Percentiles rank a stretch among this genome's conserved stretches.
These are phyloP conservation scores for Falco columbarius DNA, from an alignment of 2,797 vertebrate genomes.

Conservation along the genomic window DNA sequence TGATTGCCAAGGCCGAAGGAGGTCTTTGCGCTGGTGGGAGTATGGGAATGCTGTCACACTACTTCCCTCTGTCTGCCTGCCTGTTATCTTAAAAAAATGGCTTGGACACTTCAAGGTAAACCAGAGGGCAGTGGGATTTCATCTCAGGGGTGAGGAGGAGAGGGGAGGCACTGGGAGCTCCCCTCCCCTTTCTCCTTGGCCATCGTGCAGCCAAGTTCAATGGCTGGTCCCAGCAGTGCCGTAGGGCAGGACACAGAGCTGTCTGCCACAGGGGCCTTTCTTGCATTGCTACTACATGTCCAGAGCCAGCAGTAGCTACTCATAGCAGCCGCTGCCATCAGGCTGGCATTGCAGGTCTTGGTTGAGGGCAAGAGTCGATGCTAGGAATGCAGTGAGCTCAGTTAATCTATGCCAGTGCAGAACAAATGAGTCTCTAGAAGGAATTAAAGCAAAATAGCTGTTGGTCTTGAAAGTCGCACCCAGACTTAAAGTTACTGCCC, in stretches of 20 bases:
- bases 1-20: background rate
- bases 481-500: background rate
- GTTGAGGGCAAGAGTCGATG: background rate
- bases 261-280: background rate
- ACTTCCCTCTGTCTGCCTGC: background rate
- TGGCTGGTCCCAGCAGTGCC: background rate
- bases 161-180: background rate
- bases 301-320: background rate
- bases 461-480: background rate
- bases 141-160: background rate
- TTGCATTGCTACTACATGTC: fast-evolving
- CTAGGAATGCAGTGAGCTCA: background rate
- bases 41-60: too few relatives aligned
- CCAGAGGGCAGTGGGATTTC: background rate
- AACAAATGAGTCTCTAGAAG: background rate
- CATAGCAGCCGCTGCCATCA: background rate
- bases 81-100: background rate
- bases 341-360: background rate
- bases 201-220: fast-evolving
- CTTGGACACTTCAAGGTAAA: background rate
- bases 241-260: background rate
- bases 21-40: background rate
- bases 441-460: background rate
- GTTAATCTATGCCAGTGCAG: background rate
- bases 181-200: background rate